phyloP scores from a whole-genome alignment of 2,888 invertebrate genomes.

The Nomada fabriciana region DNA sequence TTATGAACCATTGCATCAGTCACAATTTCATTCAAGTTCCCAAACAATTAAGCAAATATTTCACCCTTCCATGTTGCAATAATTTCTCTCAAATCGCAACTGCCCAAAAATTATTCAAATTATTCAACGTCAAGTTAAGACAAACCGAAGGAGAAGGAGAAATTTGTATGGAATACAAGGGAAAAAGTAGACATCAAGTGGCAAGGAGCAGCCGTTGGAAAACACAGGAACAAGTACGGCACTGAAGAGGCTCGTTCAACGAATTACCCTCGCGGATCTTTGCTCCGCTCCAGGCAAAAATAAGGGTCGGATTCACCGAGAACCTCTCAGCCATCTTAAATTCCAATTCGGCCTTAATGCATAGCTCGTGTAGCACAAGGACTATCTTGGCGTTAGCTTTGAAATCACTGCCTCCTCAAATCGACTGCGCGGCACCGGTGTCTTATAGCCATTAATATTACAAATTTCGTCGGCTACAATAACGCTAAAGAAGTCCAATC shows the following conservation, averaged over 20 bases:
- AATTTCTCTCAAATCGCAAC: too few relatives aligned
- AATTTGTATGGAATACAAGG: too few relatives aligned
- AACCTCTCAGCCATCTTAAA: conserved; percentile 40
- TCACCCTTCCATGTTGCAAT: too few relatives aligned
- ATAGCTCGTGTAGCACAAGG: conserved; percentile 33
- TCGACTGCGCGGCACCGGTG: background rate
- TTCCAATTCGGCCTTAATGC: conserved; percentile 55
- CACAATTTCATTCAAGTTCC: too few relatives aligned
- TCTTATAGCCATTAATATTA: conserved; percentile 58
- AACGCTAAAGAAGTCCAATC: conserved; percentile 42
- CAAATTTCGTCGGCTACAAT: conserved; percentile 51
- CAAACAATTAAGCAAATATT: too few relatives aligned
- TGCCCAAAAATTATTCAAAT: background rate
- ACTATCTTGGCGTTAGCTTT: conserved; percentile 24
- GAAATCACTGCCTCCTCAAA: conserved; percentile 39
- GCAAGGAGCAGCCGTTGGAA: conserved; percentile 23
- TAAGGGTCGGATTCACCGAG: conserved; percentile 40
- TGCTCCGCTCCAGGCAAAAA: conserved; percentile 26
- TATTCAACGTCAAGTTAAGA: background rate
- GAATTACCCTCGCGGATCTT: conserved; percentile 2
- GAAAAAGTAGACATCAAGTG: background rate
- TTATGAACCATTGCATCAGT: too few relatives aligned
- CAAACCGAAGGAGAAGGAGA: background rate
- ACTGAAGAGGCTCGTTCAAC: conserved; percentile 27
- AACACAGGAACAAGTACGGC: conserved; percentile 21